Evolutionary conservation across 2,113 vertebrate species (phyloP).

Genomic region (Ceyx melanurus): DNA sequence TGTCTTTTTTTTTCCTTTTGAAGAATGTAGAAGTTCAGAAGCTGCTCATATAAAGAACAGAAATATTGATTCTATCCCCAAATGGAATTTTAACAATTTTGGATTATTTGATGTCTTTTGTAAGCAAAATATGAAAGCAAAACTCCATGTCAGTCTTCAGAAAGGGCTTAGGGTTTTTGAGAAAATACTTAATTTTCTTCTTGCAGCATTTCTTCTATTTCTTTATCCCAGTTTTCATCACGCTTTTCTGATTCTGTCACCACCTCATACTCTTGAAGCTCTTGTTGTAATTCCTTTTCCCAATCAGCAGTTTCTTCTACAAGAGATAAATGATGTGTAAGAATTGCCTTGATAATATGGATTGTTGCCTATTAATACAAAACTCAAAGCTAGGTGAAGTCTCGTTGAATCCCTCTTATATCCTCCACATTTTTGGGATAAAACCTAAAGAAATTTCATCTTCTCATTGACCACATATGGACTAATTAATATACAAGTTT

Average conservation of each 20-base stretch:
- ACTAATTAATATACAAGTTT: neutral
- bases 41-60: slow-evolving; percentile 65
- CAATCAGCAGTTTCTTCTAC: slow-evolving; percentile 89
- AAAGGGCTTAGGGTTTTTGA: slow-evolving; percentile 23
- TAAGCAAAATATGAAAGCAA: slow-evolving; percentile 44
- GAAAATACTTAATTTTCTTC: slow-evolving; percentile 77
- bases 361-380: neutral
- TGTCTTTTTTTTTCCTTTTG: slow-evolving; percentile 22
- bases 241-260: slow-evolving; percentile 86
- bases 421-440: neutral
- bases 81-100: slow-evolving; percentile 29
- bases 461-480: neutral
- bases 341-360: neutral
- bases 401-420: neutral
- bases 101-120: slow-evolving; percentile 29
- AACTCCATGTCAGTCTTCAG: slow-evolving; percentile 43
- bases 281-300: slow-evolving; percentile 94
- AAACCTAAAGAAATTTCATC: neutral
- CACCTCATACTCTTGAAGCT: slow-evolving; percentile 95
- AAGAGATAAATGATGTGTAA: neutral
- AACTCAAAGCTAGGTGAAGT: neutral
- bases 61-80: slow-evolving; percentile 36
- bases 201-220: slow-evolving; percentile 94
- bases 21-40: slow-evolving; percentile 57
- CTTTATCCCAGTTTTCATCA: slow-evolving; percentile 94